Conservation (phyloP, 2,113 vertebrate genomes). For the Lepus americanus region DNA sequence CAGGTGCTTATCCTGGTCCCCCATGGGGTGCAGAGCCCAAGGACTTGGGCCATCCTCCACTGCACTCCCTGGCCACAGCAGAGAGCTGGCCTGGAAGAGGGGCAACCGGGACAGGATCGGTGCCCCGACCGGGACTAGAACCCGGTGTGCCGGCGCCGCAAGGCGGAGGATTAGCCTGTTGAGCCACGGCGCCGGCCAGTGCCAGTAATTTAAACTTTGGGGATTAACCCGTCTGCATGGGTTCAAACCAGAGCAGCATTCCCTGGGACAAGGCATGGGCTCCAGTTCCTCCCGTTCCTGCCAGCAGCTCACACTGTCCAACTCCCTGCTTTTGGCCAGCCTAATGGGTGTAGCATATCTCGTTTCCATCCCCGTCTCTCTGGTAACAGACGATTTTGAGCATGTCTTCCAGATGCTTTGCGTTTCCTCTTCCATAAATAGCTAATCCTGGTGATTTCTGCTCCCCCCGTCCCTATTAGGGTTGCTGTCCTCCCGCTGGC, state of each 20-base stretch:
- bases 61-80: too few relatives aligned
- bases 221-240: too few relatives aligned
- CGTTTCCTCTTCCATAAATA: slow-evolving; percentile 22
- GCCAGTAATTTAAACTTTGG: too few relatives aligned
- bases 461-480: background rate
- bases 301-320: background rate
- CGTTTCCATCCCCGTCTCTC: slow-evolving; percentile 44
- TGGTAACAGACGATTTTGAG: background rate
- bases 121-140: too few relatives aligned
- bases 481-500: background rate
- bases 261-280: background rate
- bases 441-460: background rate
- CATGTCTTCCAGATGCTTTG: background rate
- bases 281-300: background rate
- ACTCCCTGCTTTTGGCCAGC: background rate
- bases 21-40: too few relatives aligned
- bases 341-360: background rate
- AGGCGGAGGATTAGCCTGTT: too few relatives aligned
- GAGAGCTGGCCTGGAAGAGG: too few relatives aligned
- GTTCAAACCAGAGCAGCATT: background rate
- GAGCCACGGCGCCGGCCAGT: too few relatives aligned
- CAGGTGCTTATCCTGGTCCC: too few relatives aligned
- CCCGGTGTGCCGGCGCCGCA: too few relatives aligned
- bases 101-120: too few relatives aligned
- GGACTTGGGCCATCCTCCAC: too few relatives aligned